Conservation (phyloP, 2,113 vertebrate genomes). For the Vulpes lagopus region DNA sequence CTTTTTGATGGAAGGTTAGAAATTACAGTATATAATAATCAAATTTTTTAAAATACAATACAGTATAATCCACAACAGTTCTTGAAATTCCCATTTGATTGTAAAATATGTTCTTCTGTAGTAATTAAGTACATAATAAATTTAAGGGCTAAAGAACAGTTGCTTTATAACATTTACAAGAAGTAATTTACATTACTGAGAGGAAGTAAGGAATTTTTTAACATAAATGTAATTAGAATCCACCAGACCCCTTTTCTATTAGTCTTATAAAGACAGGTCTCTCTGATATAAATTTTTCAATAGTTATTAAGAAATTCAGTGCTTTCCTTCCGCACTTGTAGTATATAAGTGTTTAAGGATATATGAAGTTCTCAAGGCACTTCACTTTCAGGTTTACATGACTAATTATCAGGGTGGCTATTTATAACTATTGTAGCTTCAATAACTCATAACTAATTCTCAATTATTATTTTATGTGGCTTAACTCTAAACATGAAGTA, state of each 20-base stretch:
- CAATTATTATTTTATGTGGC: constrained; percentile 36
- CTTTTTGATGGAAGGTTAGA: constrained; percentile 64
- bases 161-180: constrained; percentile 65
- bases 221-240: constrained; percentile 61
- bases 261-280: constrained; percentile 50
- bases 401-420: constrained; percentile 3
- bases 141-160: constrained; percentile 48
- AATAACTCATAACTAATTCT: constrained; percentile 51
- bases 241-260: constrained; percentile 13
- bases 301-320: constrained; percentile 47
- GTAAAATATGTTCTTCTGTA: constrained; percentile 57
- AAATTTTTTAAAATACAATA: constrained; percentile 51
- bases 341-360: not conserved
- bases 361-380: constrained; percentile 34
- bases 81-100: constrained; percentile 57
- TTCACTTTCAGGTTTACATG: constrained; percentile 11
- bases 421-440: constrained; percentile 37
- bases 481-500: constrained; percentile 38
- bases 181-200: constrained; percentile 52
- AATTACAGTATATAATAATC: constrained; percentile 54
- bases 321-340: not conserved
- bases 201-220: constrained; percentile 66
- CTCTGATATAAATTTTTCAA: constrained; percentile 10
- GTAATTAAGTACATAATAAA: constrained; percentile 40
- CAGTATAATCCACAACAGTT: constrained; percentile 50